These are phyloP conservation scores for Cydia pomonella DNA, from an alignment of 1,140 invertebrate species.

Conservation along the genomic window DNA sequence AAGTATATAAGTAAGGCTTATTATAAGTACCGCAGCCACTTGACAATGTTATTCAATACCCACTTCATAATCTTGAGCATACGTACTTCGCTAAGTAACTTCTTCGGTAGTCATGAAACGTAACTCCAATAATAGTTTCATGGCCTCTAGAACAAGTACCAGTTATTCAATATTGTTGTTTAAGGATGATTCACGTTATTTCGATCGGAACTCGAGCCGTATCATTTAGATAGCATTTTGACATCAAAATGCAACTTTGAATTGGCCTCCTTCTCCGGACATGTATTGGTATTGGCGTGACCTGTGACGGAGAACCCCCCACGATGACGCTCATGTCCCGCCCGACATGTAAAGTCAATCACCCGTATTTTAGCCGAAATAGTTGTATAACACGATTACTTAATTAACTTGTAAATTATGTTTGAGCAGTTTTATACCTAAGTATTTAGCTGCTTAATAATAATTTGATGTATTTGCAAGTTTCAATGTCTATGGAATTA, in stretches of 20 bases:
- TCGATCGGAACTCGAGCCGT: background rate
- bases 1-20: background rate
- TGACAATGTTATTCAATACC: conserved; percentile 1
- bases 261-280: no score
- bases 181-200: background rate
- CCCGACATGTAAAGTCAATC: no score
- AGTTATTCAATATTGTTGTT: background rate
- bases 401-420: background rate
- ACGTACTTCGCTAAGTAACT: background rate
- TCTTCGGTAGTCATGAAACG: background rate
- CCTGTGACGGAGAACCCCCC: no score
- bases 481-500: no score
- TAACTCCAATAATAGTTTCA: conserved; percentile 6
- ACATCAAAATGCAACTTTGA: no score
- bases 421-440: background rate
- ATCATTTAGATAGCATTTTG: background rate
- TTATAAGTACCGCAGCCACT: background rate
- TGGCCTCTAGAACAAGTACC: background rate
- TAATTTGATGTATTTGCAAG: no score
- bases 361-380: no score
- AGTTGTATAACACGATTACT: background rate
- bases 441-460: background rate
- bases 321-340: no score
- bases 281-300: no score
- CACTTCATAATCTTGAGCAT: background rate